Conservation (phyloP, 2,888 invertebrate genomes). For the Tethea ocularis region DNA sequence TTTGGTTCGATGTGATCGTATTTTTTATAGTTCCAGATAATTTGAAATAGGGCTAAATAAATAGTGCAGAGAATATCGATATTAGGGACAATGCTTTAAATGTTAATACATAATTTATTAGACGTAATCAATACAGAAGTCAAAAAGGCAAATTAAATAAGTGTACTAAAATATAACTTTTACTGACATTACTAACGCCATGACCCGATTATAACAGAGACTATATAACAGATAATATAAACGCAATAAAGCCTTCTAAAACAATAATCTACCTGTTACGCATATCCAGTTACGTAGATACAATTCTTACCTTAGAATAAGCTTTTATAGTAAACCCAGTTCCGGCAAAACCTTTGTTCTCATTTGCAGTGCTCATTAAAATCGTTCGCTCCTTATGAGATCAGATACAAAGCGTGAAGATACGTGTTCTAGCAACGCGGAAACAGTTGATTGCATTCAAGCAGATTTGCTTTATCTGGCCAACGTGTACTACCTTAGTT, state of each 20-base stretch:
- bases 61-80: neutral
- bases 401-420: slow-evolving; percentile 11
- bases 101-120: neutral
- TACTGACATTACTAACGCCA: neutral
- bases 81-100: neutral
- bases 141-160: too few species aligned
- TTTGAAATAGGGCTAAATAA: neutral
- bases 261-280: neutral
- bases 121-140: neutral
- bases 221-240: too few species aligned
- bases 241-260: neutral
- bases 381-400: slow-evolving; percentile 26
- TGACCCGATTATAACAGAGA: too few species aligned
- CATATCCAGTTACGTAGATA: neutral
- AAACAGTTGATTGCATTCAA: slow-evolving; percentile 13
- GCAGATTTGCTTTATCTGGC: slow-evolving; percentile 15
- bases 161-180: too few species aligned
- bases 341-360: slow-evolving; percentile 28
- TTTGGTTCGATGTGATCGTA: neutral
- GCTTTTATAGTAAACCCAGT: neutral
- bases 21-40: neutral
- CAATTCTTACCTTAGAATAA: neutral
- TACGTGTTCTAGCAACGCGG: slow-evolving; percentile 10
- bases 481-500: slow-evolving; percentile 12
- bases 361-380: slow-evolving; percentile 37